Base-by-base conservation (phyloP, 2,888 invertebrate genomes). In the Nemotelus pantherinus region DNA sequence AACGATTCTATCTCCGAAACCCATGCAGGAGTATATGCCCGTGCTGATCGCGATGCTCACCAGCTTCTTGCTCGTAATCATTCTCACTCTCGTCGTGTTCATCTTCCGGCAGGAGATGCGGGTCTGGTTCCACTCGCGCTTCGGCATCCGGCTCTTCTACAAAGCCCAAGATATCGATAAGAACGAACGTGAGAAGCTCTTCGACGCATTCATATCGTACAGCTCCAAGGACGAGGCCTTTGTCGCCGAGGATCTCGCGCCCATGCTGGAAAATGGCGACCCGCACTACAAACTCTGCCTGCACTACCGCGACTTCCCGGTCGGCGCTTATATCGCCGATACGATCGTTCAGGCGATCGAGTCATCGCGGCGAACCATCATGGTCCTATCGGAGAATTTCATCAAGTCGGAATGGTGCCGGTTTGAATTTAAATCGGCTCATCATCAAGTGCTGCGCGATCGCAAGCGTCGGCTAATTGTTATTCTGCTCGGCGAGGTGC, bases 151-250 rank as follows among this genome's bases (percentile, higher is more conserved):
- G 87, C 94, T 87, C 92, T 95, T 90, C 94, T 94, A 94, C 80
- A 86, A 85, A 48, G 92, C 92, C 50, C 91, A 92, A 80, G 94
- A 94, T 83, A 93, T 94, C 83, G 94, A 95, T 83, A 93, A 93
- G 86, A 92, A 92, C 83, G 93, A 93, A 86, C 93, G 93, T 86
- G 94, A 95, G 88, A 93, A 95, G 84, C 90, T 96, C 70, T 98
- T 95, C 87, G 98, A 98, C 88, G 97, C 97, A 78, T 98, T 98
- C 88, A 93, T 99, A 81, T 95, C 96, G 84, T 98, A 98, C 88
- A 95, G 95, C 84, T 94, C 94, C 78, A 95, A 96, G 87, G 97
- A 98, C 87, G 96, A 97, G 85, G 91, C 92, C 47, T 97, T 96
- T 87, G 96, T 97, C 47, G 93, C 93, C 81, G 94, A 96, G 87